Conservation (phyloP, 2,888 invertebrate species). For the Ectobius pallidus region DNA sequence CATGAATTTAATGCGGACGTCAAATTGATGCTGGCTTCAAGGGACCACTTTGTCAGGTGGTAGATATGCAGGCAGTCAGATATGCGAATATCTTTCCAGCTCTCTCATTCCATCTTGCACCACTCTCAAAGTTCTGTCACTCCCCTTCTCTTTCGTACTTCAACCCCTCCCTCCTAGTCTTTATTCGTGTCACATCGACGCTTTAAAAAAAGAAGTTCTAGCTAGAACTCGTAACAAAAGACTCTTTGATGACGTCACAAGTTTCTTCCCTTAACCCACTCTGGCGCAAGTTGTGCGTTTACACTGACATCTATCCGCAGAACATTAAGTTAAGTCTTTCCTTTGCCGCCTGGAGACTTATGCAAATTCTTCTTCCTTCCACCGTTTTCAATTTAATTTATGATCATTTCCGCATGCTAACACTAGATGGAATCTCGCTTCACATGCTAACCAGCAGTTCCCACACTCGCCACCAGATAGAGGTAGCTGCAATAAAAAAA, state of each 20-base stretch:
- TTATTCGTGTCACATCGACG: slow-evolving; percentile 26
- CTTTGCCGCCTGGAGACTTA: background rate
- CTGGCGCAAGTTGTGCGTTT: slow-evolving; percentile 23
- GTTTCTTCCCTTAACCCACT: background rate
- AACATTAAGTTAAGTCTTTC: slow-evolving; percentile 23
- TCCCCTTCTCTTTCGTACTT: background rate
- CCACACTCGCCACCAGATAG: background rate
- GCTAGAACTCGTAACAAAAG: slow-evolving; percentile 27
- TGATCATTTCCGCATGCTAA: slow-evolving; percentile 11
- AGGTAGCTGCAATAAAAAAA: background rate
- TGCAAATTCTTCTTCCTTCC: slow-evolving; percentile 16
- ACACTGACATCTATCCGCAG: slow-evolving; percentile 29
- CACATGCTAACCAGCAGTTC: background rate
- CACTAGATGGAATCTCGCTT: slow-evolving; percentile 25
- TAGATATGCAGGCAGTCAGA: slow-evolving; percentile 19
- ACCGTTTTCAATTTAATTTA: slow-evolving; percentile 24
- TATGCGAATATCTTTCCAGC: slow-evolving; percentile 20
- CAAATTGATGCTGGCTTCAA: too few relatives aligned
- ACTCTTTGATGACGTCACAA: slow-evolving; percentile 31
- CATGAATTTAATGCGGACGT: too few relatives aligned
- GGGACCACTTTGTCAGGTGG: too few relatives aligned
- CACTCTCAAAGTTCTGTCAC: slow-evolving; percentile 27
- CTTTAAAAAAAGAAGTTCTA: slow-evolving; percentile 22
- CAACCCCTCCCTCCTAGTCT: slow-evolving; percentile 3
- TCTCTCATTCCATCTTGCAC: background rate